Evolutionary conservation across 2,113 vertebrate genomes (phyloP).

Genomic region (Rattus norvegicus): DNA sequence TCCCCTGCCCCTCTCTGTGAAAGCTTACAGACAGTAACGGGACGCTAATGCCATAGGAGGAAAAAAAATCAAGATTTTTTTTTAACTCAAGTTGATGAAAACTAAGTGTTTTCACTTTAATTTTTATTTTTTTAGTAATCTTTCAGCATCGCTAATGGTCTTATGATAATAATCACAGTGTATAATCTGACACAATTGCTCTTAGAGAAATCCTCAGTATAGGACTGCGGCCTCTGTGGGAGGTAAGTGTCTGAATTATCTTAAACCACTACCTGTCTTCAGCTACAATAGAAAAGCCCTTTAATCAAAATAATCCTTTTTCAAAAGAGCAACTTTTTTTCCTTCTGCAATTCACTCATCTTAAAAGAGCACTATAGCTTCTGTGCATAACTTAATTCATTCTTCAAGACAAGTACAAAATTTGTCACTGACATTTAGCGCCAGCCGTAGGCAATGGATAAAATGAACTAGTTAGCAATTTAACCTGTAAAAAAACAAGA

Average conservation of each 20-base stretch:
- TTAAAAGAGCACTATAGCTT: slow-evolving; percentile 91
- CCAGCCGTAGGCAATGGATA: slow-evolving; percentile 95
- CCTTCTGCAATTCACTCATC: slow-evolving; percentile 89
- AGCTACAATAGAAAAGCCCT: slow-evolving; percentile 90
- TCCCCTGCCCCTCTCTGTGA: slow-evolving; percentile 57
- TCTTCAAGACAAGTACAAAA: slow-evolving; percentile 92
- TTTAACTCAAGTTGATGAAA: slow-evolving; percentile 83
- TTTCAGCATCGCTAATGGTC: slow-evolving; percentile 85
- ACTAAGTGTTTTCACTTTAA: slow-evolving; percentile 81
- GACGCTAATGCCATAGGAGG: slow-evolving; percentile 77
- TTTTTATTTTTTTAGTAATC: slow-evolving; percentile 76
- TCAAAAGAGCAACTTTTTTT: slow-evolving; percentile 89
- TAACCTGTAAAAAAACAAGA: slow-evolving; percentile 90
- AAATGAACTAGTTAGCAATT: slow-evolving; percentile 96
- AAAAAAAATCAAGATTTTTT: slow-evolving; percentile 75
- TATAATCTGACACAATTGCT: slow-evolving; percentile 89
- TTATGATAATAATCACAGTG: slow-evolving; percentile 88
- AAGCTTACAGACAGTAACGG: slow-evolving; percentile 67
- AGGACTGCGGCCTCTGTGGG: slow-evolving; percentile 88
- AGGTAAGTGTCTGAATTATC: slow-evolving; percentile 90
- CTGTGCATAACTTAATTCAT: slow-evolving; percentile 94
- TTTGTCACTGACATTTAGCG: slow-evolving; percentile 97
- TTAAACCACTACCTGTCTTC: slow-evolving; percentile 91
- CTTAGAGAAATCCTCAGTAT: slow-evolving; percentile 88
- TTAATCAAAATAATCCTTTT: slow-evolving; percentile 92